Evolutionary conservation across 23 tunicate species (phyloP).

Genomic region (Ciona savignyi): DNA sequence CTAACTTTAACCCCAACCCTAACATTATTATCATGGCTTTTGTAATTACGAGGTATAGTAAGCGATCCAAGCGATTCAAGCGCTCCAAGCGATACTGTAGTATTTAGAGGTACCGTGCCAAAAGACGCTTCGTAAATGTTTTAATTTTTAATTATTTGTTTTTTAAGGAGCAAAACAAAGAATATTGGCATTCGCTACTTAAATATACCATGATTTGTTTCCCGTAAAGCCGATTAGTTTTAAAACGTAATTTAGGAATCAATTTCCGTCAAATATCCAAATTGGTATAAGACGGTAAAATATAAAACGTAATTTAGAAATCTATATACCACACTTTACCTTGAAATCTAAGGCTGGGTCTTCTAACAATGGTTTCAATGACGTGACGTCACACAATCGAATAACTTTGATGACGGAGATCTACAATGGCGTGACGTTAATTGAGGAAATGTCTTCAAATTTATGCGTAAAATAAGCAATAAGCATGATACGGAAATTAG

Average conservation of each 20-base stretch:
- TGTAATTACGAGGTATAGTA: too few species aligned
- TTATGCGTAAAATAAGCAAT: too few species aligned
- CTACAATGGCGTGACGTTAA: slow-evolving; percentile 11
- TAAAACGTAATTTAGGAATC: background rate
- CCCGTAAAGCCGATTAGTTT: background rate
- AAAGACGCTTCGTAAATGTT: too few species aligned
- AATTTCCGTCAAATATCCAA: background rate
- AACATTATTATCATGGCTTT: too few species aligned
- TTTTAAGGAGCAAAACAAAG: background rate
- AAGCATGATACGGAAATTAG: background rate
- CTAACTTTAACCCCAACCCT: too few species aligned
- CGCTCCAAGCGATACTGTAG: too few species aligned
- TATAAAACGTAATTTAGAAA: background rate
- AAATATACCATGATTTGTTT: background rate
- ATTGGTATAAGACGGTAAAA: too few species aligned
- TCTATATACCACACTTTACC: slow-evolving; percentile 31
- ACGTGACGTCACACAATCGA: slow-evolving; percentile 42
- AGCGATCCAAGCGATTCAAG: too few species aligned
- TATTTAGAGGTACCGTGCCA: too few species aligned
- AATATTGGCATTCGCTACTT: background rate
- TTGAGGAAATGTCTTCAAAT: too few species aligned
- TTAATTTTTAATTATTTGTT: too few species aligned
- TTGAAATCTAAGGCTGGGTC: slow-evolving; percentile 69
- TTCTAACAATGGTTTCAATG: slow-evolving; percentile 24
- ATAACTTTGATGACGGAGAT: slow-evolving; percentile 59